Evolutionary conservation across 2,113 vertebrate genomes (phyloP), one percentile per base, ranked within the genome.

Genomic region (Gallinago jamesoni): DNA sequence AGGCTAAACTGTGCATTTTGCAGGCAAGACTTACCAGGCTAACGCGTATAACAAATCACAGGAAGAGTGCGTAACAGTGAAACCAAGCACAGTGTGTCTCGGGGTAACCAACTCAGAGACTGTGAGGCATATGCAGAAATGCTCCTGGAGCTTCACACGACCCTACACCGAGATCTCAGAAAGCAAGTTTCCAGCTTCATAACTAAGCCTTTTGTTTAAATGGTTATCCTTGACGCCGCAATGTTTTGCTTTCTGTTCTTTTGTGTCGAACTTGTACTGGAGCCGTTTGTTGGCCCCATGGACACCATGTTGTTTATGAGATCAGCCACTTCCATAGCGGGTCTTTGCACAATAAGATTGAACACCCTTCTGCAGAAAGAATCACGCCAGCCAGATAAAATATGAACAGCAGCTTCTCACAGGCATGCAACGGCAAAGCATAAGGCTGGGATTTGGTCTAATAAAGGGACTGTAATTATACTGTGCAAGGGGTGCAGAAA

Each of bases 81-180:
- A 90, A 96, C 95, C 97, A 97, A 94, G 89, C 87, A 67, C 92
- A 83, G 19, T 56, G 74, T 82, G 62, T 95, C 91, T 96, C 77
- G 37, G 90, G 53, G 68, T n/a, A 57, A 88, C 67, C 84, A 78
- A 6, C 90, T 97, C 89, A 89, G 64, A 88, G 66, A 85, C 72
- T 72, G 52, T 35, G 76, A 93, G 73, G 56, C 90, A 66, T 83
- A 87, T 8, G 1, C 63, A 12, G 62, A 95, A 96, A 95, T 90
- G 67, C 92, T 96, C 90, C 89, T 87, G 66, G 62, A 84, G 57
- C 93, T 95, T 96, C 85, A 56, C 72, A 22, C 63, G 28, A 96
- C 57, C 2, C 0, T 53, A 21, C 64, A 52, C 84, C 81, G 91
- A 88, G 90, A 82, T 94, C 88, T 96, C n/a, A 20, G 94, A 90